Conservation (phyloP, 1,140 invertebrate species). For the Pogonognathellus flavescens region DNA sequence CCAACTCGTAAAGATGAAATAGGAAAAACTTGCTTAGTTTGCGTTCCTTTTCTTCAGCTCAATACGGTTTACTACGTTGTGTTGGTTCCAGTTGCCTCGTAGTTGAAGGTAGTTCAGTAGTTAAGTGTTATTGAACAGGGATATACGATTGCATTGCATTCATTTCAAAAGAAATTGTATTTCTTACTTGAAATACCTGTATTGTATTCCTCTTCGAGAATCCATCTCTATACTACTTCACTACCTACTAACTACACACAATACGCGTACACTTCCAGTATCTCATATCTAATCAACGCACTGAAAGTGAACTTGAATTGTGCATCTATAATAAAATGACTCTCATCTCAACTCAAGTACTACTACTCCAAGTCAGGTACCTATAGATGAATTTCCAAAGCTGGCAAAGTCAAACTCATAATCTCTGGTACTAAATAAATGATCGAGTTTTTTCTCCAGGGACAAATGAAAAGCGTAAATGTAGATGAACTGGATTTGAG, state of each 20-base stretch:
- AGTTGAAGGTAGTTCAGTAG: background rate
- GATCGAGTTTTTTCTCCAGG: constrained; percentile 46
- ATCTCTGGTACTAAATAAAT: background rate
- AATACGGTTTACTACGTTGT: background rate
- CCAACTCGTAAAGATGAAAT: constrained; percentile 44
- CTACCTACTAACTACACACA: too few relatives aligned
- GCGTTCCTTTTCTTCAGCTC: constrained; percentile 20
- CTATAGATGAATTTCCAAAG: background rate
- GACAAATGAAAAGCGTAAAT: constrained; percentile 42
- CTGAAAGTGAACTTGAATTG: constrained; percentile 24
- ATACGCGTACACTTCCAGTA: too few relatives aligned
- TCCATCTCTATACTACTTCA: too few relatives aligned
- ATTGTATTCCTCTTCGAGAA: background rate
- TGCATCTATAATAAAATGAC: constrained; percentile 8
- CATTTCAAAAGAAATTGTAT: background rate
- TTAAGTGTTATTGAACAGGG: background rate
- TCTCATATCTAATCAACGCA: background rate
- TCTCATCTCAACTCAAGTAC: background rate
- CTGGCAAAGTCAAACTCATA: background rate
- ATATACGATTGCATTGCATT: background rate
- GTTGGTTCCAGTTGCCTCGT: background rate
- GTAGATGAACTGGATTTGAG: constrained; percentile 40
- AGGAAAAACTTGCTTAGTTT: constrained; percentile 41
- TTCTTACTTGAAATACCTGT: constrained; percentile 9
- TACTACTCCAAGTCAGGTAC: too few relatives aligned